These are phyloP conservation scores for Malurus elegans DNA, from an alignment of 2,113 vertebrate genomes.

Conservation along the genomic window DNA sequence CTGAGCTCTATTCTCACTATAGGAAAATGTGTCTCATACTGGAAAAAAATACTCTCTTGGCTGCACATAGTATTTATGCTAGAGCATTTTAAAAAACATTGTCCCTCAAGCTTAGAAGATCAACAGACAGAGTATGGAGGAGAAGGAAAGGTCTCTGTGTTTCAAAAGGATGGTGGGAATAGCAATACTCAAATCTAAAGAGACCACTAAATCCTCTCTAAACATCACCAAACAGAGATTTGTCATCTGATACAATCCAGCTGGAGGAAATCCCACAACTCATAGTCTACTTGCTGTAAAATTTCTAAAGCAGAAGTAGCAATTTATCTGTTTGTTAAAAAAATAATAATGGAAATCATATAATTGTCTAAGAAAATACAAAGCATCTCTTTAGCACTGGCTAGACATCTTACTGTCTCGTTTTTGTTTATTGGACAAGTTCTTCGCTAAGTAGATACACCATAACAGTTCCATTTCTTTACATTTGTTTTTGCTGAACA, in stretches of 20 bases:
- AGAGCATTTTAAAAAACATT: not conserved
- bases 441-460: not conserved
- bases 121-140: not conserved
- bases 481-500: not conserved
- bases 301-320: not conserved
- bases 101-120: not conserved
- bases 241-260: not conserved
- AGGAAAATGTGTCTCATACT: not conserved
- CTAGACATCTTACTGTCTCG: not conserved
- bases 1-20: not conserved
- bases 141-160: not conserved
- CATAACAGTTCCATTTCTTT: not conserved
- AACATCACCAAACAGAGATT: not conserved
- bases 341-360: not conserved
- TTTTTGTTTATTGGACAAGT: not conserved
- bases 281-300: not conserved
- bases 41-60: not conserved
- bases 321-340: not conserved
- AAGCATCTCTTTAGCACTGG: not conserved
- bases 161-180: not conserved
- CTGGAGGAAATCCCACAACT: not conserved
- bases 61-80: not conserved
- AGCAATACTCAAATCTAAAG: not conserved
- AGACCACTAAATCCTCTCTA: not conserved
- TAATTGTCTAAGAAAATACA: not conserved